Evolutionary conservation across 2,888 invertebrate genomes (phyloP), one percentile per base, ranked within the genome.

Genomic region (Caenorhabditis doughertyi): DNA sequence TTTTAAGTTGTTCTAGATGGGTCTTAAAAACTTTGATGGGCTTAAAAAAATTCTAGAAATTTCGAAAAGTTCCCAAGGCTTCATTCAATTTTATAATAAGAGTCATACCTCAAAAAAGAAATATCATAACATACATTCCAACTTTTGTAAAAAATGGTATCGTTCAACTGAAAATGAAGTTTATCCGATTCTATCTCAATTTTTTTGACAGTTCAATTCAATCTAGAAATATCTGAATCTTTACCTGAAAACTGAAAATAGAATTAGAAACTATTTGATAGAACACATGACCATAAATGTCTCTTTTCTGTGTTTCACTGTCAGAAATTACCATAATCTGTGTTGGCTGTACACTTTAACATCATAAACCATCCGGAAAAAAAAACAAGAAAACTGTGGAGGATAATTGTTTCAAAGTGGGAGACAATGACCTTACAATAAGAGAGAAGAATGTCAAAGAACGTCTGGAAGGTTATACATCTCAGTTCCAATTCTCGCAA

Each of bases 261-360:
- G 18, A 47, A n/a, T n/a, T n/a, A n/a, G n/a, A 13, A n/a, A 47
- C 44, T 47, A 47, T 47, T 47, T 47, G 35, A 3, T 0, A 5
- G 65, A 73, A 55, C 53, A 29, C 60, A 72, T 72, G 72, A 62
- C 47, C 51, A 18, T 16, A n/a, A 35, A 51, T 29, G 11, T 47
- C 29, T 49, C n/a, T 42, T n/a, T n/a, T 25, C 3, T 13, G 21
- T 18, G 21, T 18, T 51, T 18, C 39, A 58, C 16, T 51, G 74
- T 21, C 55, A 42, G 21, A 62, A 73, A 73, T 73, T 73, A 73
- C 53, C 72, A 73, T 73, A 73, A 73, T 73, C 72, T 25, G 44
- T 25, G 32, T 18, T 44, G 44, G 29, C 29, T 27, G 42, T 62
- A 62, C 44, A 27, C 18, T 47, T 18, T 27, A 32, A 18, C 49